Conservation (phyloP, 30 jellyfish, hydroid and myxozoan species). For the Nemopilema nomurai region DNA sequence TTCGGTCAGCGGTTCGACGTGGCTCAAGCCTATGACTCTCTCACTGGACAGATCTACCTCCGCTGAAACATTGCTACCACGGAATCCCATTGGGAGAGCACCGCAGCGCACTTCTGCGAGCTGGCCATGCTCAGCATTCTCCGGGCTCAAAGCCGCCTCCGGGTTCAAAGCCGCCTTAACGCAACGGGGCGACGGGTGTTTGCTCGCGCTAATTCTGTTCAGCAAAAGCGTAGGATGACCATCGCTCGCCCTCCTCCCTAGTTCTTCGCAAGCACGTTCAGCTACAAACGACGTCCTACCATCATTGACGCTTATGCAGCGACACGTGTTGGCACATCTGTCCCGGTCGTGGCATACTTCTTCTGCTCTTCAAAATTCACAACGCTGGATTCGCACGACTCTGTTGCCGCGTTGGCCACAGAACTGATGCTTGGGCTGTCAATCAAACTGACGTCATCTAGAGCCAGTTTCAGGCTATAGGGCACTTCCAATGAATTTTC, state of each 20-base stretch:
- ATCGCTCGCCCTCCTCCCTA: neutral
- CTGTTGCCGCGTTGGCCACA: neutral
- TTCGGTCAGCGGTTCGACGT: neutral
- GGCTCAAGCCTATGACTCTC: neutral
- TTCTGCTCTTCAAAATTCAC: no score
- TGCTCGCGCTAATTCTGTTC: no score
- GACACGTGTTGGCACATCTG: neutral
- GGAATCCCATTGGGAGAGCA: neutral
- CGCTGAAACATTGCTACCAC: neutral
- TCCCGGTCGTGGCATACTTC: no score
- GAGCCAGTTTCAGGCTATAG: neutral
- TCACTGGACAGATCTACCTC: neutral
- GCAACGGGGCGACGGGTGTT: no score
- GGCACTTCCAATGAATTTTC: neutral
- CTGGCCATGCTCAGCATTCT: neutral
- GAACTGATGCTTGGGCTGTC: neutral
- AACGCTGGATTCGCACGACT: no score
- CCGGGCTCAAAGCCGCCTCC: neutral
- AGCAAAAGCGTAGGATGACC: neutral
- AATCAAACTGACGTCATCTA: neutral
- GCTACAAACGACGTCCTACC: neutral
- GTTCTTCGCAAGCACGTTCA: neutral
- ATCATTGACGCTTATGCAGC: neutral
- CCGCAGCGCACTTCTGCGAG: neutral
- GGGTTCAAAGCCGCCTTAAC: no score